Base-by-base conservation (phyloP, 2,888 invertebrate species). In the Drosophila greeni region DNA sequence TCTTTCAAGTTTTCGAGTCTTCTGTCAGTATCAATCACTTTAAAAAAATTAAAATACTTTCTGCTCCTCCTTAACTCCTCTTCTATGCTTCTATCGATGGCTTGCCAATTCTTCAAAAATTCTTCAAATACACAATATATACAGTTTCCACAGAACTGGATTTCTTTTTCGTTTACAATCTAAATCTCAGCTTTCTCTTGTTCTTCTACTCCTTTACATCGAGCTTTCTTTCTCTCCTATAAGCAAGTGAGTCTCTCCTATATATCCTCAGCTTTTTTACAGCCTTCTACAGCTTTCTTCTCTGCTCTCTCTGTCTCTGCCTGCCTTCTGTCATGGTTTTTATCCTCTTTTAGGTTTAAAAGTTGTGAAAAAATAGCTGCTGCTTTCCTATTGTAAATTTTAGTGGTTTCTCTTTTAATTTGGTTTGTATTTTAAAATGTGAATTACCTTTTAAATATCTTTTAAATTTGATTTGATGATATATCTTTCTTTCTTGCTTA, bases 321-420 rank as follows among this genome's bases (percentile, higher is more conserved):
- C 39, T 39, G 18, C 11, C 20, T 20, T 42, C 42, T 55, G 52
- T 20, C 39, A 6, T 57, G 42, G n/a, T 33, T 64, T 58, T 43
- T 51, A 23, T 56, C 24, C 31, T 54, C 54, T 60, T 70, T 62
- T 66, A 47, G 72, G 75, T 74, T 78, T 45, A 45, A 75, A 81
- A 75, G 75, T 80, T 77, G 81, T 82, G 82, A 82, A 82, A 82
- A 82, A 82, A 82, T 82, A 82, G 75, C 80, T 80, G 76, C 74
- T 70, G 80, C 77, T 82, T 70, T 82, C 80, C 77, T 83, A 83
- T 84, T 78, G 84, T 71, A 70, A 51, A 59, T 69, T 65, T 65
- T 64, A 52, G 45, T 45, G 43, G 49, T 65, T 60, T 36, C 37
- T 70, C 36, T 36, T 60, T 48, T 62, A 34, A 43, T 39, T 66